phyloP scores from a whole-genome alignment of 2,113 vertebrate genomes.

The Notothenia rossii region DNA sequence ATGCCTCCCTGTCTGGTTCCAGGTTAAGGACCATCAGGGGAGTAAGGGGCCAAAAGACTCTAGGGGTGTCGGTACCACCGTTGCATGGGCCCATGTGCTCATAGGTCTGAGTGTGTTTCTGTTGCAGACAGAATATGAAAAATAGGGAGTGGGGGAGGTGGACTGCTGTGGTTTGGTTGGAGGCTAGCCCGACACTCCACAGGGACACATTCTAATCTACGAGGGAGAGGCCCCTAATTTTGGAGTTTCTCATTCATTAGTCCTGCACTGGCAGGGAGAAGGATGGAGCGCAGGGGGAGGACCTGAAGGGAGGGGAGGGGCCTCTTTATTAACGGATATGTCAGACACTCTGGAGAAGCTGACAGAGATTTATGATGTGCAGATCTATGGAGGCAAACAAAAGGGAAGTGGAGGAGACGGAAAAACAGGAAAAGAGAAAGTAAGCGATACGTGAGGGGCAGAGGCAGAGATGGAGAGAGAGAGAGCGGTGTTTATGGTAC shows the following conservation, averaged over 20 bases:
- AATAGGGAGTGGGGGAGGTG: slow-evolving; percentile 27
- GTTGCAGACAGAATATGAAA: slow-evolving; percentile 69
- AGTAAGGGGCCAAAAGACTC: slow-evolving; percentile 67
- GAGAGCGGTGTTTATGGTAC: slow-evolving; percentile 64
- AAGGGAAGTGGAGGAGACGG: slow-evolving; percentile 64
- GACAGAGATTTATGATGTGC: slow-evolving; percentile 82
- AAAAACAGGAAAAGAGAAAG: slow-evolving; percentile 59
- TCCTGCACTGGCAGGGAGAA: slow-evolving; percentile 61
- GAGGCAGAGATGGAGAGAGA: slow-evolving; percentile 34
- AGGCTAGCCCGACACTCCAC: slow-evolving; percentile 66
- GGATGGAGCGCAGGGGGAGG: slow-evolving; percentile 37
- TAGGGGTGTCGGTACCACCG: slow-evolving; percentile 38
- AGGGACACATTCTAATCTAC: slow-evolving; percentile 77
- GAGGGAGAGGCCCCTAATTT: slow-evolving; percentile 78
- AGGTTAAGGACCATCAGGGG: slow-evolving; percentile 81
- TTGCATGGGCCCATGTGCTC: slow-evolving; percentile 12
- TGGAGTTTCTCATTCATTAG: slow-evolving; percentile 80
- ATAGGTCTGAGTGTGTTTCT: slow-evolving; percentile 47
- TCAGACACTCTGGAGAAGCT: slow-evolving; percentile 72
- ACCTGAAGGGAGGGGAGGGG: slow-evolving; percentile 55
- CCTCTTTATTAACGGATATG: slow-evolving; percentile 75
- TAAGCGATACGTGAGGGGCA: slow-evolving; percentile 52
- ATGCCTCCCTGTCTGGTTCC: slow-evolving; percentile 55
- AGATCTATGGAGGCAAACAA: slow-evolving; percentile 74
- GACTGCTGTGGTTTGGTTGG: slow-evolving; percentile 67